These are phyloP conservation scores for Rissa tridactyla DNA, from an alignment of 2,113 vertebrate genomes.

Conservation along the genomic window DNA sequence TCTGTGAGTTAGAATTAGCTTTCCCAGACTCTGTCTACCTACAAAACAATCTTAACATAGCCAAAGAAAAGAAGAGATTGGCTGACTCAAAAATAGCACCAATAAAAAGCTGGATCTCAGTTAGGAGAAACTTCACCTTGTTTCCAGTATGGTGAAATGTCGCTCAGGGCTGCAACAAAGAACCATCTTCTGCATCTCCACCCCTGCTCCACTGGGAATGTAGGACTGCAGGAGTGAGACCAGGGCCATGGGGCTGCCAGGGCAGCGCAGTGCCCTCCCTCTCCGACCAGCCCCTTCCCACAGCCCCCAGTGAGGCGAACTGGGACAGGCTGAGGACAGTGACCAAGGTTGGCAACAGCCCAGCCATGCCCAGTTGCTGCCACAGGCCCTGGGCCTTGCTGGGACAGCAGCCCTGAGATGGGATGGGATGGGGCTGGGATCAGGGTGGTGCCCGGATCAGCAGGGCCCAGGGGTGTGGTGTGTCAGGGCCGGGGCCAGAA, in stretches of 20 bases:
- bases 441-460: background rate
- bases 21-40: background rate
- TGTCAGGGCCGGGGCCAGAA: background rate
- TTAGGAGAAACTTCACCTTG: background rate
- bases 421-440: rapidly evolving
- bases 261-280: rapidly evolving
- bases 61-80: background rate
- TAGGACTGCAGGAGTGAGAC: background rate
- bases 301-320: rapidly evolving
- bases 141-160: background rate
- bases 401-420: background rate
- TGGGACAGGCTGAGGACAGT: background rate
- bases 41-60: background rate
- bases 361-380: rapidly evolving
- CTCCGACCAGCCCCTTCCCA: background rate
- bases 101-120: background rate
- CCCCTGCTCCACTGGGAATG: too few species aligned
- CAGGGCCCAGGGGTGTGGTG: background rate
- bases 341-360: rapidly evolving
- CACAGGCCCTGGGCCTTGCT: rapidly evolving
- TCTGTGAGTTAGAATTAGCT: background rate
- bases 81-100: background rate
- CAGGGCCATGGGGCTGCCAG: background rate
- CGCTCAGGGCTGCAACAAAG: background rate
- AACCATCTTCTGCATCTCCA: background rate